These are phyloP conservation scores for Sebastolobus alascanus DNA, from an alignment of 2,797 vertebrate genomes.

Conservation along the genomic window DNA sequence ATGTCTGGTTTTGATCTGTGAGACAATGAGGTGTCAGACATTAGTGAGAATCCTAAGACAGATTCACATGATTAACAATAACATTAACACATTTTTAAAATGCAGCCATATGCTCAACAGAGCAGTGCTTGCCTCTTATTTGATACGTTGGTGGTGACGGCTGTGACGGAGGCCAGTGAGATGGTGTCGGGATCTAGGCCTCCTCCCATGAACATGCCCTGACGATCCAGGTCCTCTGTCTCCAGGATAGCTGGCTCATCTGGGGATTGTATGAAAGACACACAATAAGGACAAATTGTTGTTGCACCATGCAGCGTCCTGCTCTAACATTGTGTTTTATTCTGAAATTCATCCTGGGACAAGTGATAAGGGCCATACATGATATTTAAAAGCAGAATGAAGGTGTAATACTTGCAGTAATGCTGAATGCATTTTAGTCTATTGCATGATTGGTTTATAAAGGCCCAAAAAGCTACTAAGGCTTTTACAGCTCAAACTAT, in stretches of 20 bases:
- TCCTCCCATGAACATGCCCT: conserved; percentile 81
- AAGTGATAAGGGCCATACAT: neutral
- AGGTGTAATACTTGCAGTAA: neutral
- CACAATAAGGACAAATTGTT: neutral
- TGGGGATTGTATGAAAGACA: conserved; percentile 60
- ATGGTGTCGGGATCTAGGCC: conserved; percentile 91
- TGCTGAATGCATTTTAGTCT: neutral
- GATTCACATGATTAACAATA: fast-evolving
- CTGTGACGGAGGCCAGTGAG: conserved; percentile 96
- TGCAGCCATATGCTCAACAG: too few species aligned
- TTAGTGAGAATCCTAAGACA: neutral
- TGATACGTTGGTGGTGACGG: conserved; percentile 96
- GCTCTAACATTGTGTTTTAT: neutral
- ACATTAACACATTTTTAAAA: neutral
- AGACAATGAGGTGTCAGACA: neutral
- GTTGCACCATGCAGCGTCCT: neutral
- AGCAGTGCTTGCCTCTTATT: conserved; percentile 91
- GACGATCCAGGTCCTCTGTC: conserved; percentile 90
- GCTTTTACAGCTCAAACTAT: neutral
- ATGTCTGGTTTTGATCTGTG: conserved; percentile 97
- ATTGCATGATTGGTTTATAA: neutral
- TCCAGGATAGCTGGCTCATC: conserved; percentile 95
- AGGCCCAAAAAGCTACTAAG: neutral
- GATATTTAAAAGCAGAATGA: neutral
- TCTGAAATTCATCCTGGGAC: neutral